phyloP scores from a whole-genome alignment of 2,113 vertebrate species.

The Cygnus atratus region DNA sequence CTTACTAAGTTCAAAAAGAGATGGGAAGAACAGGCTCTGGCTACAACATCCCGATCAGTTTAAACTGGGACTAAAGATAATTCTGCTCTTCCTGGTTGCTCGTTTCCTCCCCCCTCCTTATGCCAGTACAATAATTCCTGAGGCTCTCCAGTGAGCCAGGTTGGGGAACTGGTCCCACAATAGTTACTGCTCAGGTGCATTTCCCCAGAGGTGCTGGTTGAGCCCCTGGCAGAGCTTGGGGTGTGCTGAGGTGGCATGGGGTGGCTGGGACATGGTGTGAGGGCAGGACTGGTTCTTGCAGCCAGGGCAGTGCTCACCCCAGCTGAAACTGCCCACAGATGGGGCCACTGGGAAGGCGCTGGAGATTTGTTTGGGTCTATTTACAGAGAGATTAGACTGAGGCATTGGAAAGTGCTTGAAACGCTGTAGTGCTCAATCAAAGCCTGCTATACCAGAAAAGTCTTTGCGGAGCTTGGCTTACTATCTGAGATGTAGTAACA shows the following conservation, averaged over 20 bases:
- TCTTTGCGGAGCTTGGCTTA: neutral
- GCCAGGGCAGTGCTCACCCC: neutral
- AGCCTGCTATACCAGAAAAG: neutral
- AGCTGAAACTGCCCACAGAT: neutral
- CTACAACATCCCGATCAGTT: neutral
- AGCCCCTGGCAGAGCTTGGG: neutral
- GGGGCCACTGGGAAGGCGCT: neutral
- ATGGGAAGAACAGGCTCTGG: neutral
- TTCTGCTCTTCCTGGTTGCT: neutral
- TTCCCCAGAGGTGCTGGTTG: neutral
- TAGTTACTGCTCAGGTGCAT: rapidly evolving
- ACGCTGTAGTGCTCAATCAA: neutral
- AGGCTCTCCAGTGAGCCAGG: neutral
- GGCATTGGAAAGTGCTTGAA: neutral
- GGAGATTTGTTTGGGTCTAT: neutral
- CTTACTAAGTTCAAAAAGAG: neutral
- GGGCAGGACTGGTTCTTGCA: rapidly evolving
- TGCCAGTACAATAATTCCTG: rapidly evolving
- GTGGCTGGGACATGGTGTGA: rapidly evolving
- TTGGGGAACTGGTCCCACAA: neutral
- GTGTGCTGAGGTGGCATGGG: rapidly evolving
- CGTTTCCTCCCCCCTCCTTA: neutral
- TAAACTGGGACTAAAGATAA: neutral
- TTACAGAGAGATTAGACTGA: neutral
- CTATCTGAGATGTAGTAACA: neutral